Base-by-base conservation (phyloP, 1,140 invertebrate genomes). In the Physella acuta region DNA sequence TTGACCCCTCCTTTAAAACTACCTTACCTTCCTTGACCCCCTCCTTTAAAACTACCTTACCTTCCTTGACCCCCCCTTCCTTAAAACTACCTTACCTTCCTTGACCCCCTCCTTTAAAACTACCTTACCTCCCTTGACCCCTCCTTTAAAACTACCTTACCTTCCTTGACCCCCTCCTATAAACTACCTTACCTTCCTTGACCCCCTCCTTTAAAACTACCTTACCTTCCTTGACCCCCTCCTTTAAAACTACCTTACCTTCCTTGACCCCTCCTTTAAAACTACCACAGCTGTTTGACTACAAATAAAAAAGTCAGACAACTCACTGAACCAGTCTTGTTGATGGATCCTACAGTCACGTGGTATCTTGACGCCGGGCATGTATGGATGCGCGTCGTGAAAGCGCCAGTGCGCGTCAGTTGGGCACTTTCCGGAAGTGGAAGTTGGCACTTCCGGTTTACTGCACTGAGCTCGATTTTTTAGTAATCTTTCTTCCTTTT, bases 321-420 rank as follows among this genome's bases (percentile, higher is more conserved):
- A 63, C 62, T 33, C 33, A 64, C 62, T 64, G 26, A 64, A 64
- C 62, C 62, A 64, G 62, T 64, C 52, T 31, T 26, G 30, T 2
- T 16, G 20, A 28, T 64, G 62, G 20, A 64, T 49, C 11, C n/a
- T 52, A 34, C 44, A 31, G 16, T 28, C 16, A 51, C 8, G 28
- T 8, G 62, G 62, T 33, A 64, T 30, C 11, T 0, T 2, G 2
- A 0, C 20, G 31, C 14, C 8, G 52, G 39, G 26, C 62, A 33
- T 3, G 1, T 14, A 30, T 17, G 2, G 24, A 52, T 64, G 62
- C 5, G 39, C 26, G 49, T 64, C 62, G 20, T 64, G 62, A 24
- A 24, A 64, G 4, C 62, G 34, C 62, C 62, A 64, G 51, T 64
- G 33, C 3, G 44, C n/a, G 28, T 64, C 51, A 28, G 44, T 28